Base-by-base conservation (phyloP, 2,113 vertebrate genomes). In the Rallus limicola region DNA sequence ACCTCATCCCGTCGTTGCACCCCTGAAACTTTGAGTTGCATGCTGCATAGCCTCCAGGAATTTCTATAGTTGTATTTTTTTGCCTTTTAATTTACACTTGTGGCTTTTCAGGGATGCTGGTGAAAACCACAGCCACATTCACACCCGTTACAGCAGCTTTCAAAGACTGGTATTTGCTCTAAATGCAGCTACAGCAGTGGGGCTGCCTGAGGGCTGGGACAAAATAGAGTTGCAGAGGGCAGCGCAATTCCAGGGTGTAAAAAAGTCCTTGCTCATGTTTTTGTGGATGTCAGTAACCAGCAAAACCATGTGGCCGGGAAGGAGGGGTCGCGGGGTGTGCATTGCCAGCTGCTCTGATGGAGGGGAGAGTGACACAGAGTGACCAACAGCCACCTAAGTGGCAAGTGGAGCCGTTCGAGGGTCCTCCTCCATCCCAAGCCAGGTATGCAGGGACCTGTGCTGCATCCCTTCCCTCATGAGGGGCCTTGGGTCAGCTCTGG, bases 401-500 rank as follows among this genome's bases (percentile, higher is more conserved):
- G 77, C 36, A 2, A 58, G 84, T 4, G 3, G 81, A 71, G 92
- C 56, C 36, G 34, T 28, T 3, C 2, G 0, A 33, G 64, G 36
- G 52, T 53, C 26, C 31, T 44, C 5, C 46, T 65, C 81, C 77
- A 31, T 24, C 72, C 85, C 3, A 1, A n/a, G 24, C 15, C 40
- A 40, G 48, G 38, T 3, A 38, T 0, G 0, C 21, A 10, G 62
- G 46, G 52, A 87, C 36, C 20, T 42, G 23, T 5, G 1, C 8
- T 44, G 77, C 4, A 0, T 40, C 69, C 60, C 42, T 1, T 50
- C 36, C 52, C 75, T 33, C 0, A 0, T 5, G 40, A 40, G 24
- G 29, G 3, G 4, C 59, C 33, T 40, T 4, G 64, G 29, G 15
- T 13, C 65, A 26, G 78, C 26, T 59, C 72, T 60, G 48, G 42